Conservation (phyloP, 2,113 vertebrate species). For the Ammospiza caudacuta region DNA sequence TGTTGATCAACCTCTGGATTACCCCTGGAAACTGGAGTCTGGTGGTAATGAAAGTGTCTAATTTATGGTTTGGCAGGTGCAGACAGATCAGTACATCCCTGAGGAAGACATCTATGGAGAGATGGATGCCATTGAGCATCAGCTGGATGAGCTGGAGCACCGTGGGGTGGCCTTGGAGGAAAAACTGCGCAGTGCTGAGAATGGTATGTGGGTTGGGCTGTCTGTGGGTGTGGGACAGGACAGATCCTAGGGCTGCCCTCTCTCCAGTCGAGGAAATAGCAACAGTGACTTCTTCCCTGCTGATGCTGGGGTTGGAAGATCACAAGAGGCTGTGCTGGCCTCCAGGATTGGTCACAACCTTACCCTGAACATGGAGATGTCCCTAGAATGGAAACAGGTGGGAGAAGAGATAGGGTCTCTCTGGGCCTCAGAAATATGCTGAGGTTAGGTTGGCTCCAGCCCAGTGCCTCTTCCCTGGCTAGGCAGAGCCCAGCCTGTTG, state of each 20-base stretch:
- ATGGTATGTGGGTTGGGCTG: constrained; percentile 69
- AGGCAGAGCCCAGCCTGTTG: background rate
- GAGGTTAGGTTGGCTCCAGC: background rate
- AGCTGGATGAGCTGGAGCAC: constrained; percentile 84
- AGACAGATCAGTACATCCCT: constrained; percentile 82
- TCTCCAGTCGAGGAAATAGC: background rate
- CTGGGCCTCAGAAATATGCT: background rate
- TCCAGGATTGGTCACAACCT: background rate
- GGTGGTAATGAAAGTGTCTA: background rate
- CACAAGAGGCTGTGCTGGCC: background rate
- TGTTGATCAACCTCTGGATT: background rate
- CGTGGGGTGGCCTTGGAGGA: constrained; percentile 86
- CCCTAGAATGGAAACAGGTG: background rate
- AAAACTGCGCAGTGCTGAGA: constrained; percentile 78
- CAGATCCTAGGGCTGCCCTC: background rate
- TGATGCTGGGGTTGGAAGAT: background rate
- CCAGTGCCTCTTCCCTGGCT: background rate
- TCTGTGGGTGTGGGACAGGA: background rate
- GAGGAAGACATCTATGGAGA: constrained; percentile 83
- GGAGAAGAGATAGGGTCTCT: background rate
- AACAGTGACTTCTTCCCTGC: background rate
- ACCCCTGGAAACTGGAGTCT: background rate
- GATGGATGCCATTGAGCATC: constrained; percentile 81
- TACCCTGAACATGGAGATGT: background rate
- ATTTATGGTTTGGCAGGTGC: constrained; percentile 76